Percentiles rank a stretch among this genome's conserved stretches.
Evolutionary conservation across 2,797 vertebrate species (phyloP).

Genomic region (Lates japonicus): DNA sequence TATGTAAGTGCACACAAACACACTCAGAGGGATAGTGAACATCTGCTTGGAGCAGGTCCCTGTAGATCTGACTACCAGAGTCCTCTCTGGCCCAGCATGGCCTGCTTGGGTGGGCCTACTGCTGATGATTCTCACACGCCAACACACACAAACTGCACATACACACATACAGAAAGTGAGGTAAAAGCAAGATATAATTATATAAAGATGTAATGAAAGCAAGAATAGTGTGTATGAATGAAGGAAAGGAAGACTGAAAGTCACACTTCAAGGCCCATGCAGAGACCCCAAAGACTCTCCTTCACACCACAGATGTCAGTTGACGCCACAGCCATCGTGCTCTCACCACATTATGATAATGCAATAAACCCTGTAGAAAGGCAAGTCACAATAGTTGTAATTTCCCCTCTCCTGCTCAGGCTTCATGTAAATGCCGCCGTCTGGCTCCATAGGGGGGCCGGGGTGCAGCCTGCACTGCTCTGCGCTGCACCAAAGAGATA

Average conservation of each 20-base stretch:
- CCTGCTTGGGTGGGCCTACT: slow-evolving; percentile 50
- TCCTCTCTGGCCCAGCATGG: slow-evolving; percentile 31
- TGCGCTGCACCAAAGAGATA: slow-evolving; percentile 76
- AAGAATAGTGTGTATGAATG: not conserved
- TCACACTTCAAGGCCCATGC: slow-evolving; percentile 25
- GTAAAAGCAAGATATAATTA: not conserved
- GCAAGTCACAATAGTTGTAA: slow-evolving; percentile 79
- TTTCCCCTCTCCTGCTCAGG: slow-evolving; percentile 73
- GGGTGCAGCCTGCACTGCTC: slow-evolving; percentile 55
- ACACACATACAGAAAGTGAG: not conserved
- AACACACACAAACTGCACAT: slow-evolving; percentile 17
- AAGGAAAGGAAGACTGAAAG: slow-evolving; percentile 21
- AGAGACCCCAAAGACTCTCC: slow-evolving; percentile 22
- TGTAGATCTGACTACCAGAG: slow-evolving; percentile 54
- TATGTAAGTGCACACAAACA: slow-evolving; percentile 48
- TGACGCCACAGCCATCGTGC: slow-evolving; percentile 33
- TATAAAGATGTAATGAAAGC: not conserved
- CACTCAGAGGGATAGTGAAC: slow-evolving; percentile 58
- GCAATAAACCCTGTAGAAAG: slow-evolving; percentile 79
- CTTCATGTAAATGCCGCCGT: slow-evolving; percentile 80
- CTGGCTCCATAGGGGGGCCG: slow-evolving; percentile 74
- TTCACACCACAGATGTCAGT: slow-evolving; percentile 46
- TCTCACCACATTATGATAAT: slow-evolving; percentile 80
- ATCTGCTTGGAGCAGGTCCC: slow-evolving; percentile 79
- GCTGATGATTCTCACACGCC: slow-evolving; percentile 21